Evolutionary conservation across 2,888 invertebrate genomes (phyloP).

Genomic region (Leptinotarsa rubiginosa): DNA sequence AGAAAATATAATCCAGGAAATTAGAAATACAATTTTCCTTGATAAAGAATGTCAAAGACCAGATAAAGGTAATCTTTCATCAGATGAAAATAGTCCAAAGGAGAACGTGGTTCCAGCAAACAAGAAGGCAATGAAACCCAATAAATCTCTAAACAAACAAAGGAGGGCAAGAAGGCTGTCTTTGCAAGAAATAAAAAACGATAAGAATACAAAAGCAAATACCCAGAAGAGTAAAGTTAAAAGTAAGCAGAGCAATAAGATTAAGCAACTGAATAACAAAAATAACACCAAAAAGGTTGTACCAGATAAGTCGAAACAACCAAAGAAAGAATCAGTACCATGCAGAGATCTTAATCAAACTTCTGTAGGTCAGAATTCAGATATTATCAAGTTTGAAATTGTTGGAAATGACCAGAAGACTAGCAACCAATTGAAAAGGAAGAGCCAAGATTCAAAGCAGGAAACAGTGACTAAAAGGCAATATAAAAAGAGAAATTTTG

Average conservation of each 20-base stretch:
- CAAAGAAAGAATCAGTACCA: conserved; percentile 12
- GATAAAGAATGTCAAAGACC: neutral
- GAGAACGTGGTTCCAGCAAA: neutral
- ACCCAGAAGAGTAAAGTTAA: neutral
- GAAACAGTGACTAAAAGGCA: neutral
- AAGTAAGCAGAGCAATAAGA: too few species aligned
- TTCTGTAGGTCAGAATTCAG: conserved; percentile 7
- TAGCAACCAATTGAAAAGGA: conserved; percentile 17
- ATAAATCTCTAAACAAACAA: neutral
- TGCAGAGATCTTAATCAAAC: conserved; percentile 1
- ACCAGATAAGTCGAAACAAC: neutral
- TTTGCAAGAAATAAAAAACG: conserved; percentile 4
- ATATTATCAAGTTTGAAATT: conserved; percentile 17
- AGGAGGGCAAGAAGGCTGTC: neutral
- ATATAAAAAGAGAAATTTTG: neutral
- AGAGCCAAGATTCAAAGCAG: neutral
- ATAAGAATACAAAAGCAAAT: neutral
- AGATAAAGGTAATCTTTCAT: neutral
- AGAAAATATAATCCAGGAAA: conserved; percentile 36
- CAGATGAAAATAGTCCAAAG: conserved; percentile 3
- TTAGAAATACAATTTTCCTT: conserved; percentile 34
- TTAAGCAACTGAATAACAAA: neutral
- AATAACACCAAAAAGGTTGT: neutral
- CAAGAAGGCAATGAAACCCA: neutral
- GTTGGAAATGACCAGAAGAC: conserved; percentile 15